These are phyloP conservation scores for Acridotheres tristis DNA, from an alignment of 2,797 vertebrate species.

Conservation along the genomic window DNA sequence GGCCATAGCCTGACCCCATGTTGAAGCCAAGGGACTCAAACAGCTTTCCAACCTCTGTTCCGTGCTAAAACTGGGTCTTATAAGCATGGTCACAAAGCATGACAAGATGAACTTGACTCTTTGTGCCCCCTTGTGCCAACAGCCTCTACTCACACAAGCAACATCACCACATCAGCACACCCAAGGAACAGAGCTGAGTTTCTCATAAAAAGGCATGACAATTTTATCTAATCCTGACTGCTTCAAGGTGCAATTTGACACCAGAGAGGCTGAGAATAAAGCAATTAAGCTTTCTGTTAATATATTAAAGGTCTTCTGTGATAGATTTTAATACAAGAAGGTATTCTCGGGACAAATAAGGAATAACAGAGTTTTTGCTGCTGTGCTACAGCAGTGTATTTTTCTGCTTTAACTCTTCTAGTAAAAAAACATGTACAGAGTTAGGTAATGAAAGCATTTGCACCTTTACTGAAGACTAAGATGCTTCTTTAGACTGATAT, in stretches of 20 bases:
- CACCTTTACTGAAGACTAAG: rapidly evolving
- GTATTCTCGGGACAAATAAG: neutral
- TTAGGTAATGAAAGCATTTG: neutral
- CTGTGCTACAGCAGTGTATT: rapidly evolving
- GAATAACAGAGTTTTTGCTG: neutral
- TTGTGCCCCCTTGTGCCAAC: constrained; percentile 3
- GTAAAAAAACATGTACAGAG: neutral
- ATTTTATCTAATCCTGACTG: neutral
- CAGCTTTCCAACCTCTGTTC: neutral
- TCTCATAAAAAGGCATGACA: neutral
- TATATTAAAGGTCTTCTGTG: neutral
- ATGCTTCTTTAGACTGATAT: neutral
- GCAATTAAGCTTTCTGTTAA: neutral
- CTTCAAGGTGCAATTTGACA: neutral
- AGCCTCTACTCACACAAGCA: neutral
- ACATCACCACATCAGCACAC: neutral
- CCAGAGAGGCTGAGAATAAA: neutral
- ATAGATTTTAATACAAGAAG: neutral
- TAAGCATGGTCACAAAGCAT: rapidly evolving
- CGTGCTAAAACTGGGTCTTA: neutral
- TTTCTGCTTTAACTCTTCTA: neutral
- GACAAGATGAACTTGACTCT: neutral
- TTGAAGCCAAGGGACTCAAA: neutral
- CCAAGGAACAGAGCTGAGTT: neutral
- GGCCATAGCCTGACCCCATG: rapidly evolving